Evolutionary conservation across 2,888 invertebrate genomes (phyloP).

Genomic region (Caprella mutica): DNA sequence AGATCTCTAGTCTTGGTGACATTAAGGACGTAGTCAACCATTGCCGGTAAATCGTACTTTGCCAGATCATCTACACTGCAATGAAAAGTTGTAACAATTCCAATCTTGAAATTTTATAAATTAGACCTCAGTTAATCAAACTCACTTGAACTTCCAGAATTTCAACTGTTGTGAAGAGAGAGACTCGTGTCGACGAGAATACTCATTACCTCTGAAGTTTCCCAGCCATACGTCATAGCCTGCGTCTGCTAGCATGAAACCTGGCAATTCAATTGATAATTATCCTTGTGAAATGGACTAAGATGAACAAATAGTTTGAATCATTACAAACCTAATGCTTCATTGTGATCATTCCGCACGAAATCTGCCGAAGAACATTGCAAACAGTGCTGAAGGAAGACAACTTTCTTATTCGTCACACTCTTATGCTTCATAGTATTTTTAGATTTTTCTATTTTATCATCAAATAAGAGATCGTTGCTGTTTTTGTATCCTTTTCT

Average conservation of each 20-base stretch:
- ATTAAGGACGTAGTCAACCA: conserved; percentile 56
- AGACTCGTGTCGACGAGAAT: conserved; percentile 49
- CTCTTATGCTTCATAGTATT: conserved; percentile 40
- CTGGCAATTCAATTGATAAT: no score
- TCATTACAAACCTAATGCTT: conserved; percentile 52
- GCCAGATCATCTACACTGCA: conserved; percentile 80
- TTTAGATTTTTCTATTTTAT: no score
- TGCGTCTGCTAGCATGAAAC: conserved; percentile 46
- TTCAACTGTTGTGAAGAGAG: conserved; percentile 42
- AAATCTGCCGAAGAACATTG: conserved; percentile 60
- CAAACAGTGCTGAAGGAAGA: conserved; percentile 53
- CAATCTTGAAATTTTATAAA: neutral
- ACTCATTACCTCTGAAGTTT: conserved; percentile 54
- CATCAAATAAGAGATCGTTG: no score
- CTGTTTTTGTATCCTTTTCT: no score
- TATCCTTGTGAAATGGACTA: no score
- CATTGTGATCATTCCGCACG: conserved; percentile 57
- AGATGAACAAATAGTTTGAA: no score
- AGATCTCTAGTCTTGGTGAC: conserved; percentile 50
- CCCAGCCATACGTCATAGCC: conserved; percentile 10
- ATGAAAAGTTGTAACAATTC: no score
- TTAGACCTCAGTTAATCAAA: neutral
- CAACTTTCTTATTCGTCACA: conserved; percentile 36
- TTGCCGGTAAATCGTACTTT: conserved; percentile 70
- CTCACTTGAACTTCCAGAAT: conserved; percentile 57